Evolutionary conservation across 1,140 invertebrate genomes (phyloP), one percentile per base, ranked within the genome.

Genomic region (Panulirus ornatus): DNA sequence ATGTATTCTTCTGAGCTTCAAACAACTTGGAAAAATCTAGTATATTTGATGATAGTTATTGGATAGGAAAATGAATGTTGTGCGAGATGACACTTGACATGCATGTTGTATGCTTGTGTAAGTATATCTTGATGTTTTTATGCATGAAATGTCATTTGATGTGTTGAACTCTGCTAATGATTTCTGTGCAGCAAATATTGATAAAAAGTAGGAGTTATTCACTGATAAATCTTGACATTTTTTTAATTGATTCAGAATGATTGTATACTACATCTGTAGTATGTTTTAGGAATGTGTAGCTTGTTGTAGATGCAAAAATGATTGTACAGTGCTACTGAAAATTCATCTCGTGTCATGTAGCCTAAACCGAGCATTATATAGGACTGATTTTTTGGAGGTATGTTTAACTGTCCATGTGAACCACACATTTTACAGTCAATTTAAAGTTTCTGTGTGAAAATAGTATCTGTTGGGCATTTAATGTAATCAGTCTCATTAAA

Each of bases 401-500:
- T 44, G 27, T 42, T 44, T 27, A 47, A n/a, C 19, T 78, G 30
- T 44, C 44, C 44, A 47, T 78, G 40, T 78, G 40, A n/a, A 44
- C 44, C 36, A 78, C 44, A 44, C n/a, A 38, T 44, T 66, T 66
- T 66, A 27, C 22, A 66, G 44, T 78, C 75, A 19, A 42, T 42
- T 47, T 0, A 44, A 11, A 47, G n/a, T 78, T 44, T 78, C n/a
- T n/a, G n/a, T 27, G 30, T 78, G 44, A 78, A 78, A 14, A 14
- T 22, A 78, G 40, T 36, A 78, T 78, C 27, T 44, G 75, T 78
- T 38, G 75, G 75, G 75, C 75, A 78, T 78, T 76, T 78, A 40
- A 78, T 78, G 75, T 78, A 78, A 78, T 78, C 40, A 78, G 36
- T 44, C 44, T 27, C 11, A 73, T 36, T 73, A 78, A 44, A 78